Base-by-base conservation (phyloP, 1,140 invertebrate genomes). In the Macrocentrus cingulum region DNA sequence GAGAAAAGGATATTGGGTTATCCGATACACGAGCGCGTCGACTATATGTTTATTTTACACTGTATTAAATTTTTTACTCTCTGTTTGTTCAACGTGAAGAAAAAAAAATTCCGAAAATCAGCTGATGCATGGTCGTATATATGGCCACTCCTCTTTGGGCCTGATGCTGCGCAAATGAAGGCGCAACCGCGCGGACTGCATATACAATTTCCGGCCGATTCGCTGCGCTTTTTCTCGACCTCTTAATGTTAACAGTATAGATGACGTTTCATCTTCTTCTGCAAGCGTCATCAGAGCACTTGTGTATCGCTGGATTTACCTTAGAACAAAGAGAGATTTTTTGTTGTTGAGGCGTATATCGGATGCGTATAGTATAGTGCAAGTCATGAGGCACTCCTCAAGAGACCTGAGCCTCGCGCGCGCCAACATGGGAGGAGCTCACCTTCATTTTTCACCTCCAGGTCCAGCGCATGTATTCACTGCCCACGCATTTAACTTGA, bases 281-380 rank as follows among this genome's bases (percentile, higher is more conserved):
- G 22, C 44, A 22, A 2, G 4, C 18, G 18, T 46, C 20, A n/a
- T 8, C 15, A 34, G 23, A 32, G 45, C 13, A 29, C 39, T 50
- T 56, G 53, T 60, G 56, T 9, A 22, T 46, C 44, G 18, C 60
- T 71, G 63, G 66, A 56, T 70, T 70, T 69, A 62, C 64, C 70
- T 67, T 68, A 70, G 69, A 72, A 71, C 68, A 70, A 74, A n/a
- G n/a, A 69, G 66, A 29, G 65, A 53, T 50, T 74, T 74, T 71
- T 71, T 74, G 70, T 71, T 65, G 63, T 23, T 20, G 15, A 4
- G 9, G 22, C 44, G 19, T 46, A 19, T 46, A 1, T 23, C 44
- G 5, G n/a, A 46, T 23, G 7, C 19, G 25, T 18, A 22, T 23
- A 39, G 44, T n/a, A n/a, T 46, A 46, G 41, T 46, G 70, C 70